Percentiles rank a stretch among this genome's conserved stretches.
phyloP scores from a whole-genome alignment of 2,113 vertebrate species.

The Perca flavescens region DNA sequence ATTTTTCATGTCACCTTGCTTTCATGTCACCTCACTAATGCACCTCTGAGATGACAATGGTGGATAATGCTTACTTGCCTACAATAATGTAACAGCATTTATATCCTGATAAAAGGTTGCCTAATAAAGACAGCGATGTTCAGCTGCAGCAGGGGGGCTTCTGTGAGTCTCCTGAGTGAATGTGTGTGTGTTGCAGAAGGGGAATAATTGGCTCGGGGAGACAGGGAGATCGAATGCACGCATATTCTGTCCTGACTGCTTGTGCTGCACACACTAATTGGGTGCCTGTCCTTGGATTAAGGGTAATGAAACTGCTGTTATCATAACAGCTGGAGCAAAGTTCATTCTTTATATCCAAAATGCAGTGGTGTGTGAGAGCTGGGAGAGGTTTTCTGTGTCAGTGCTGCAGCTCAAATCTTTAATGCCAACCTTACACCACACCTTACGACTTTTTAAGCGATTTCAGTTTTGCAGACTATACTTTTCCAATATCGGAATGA shows the following conservation, averaged over 20 bases:
- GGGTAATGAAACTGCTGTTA: constrained; percentile 74
- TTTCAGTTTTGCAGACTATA: too few species aligned
- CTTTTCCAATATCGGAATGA: too few species aligned
- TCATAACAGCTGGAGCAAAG: constrained; percentile 66
- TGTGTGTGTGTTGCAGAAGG: constrained; percentile 47
- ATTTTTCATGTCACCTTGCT: background rate
- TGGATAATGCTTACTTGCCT: constrained; percentile 25
- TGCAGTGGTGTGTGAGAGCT: constrained; percentile 46
- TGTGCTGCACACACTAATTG: constrained; percentile 80
- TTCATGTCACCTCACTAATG: constrained; percentile 29
- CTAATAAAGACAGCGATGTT: constrained; percentile 57
- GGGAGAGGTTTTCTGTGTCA: constrained; percentile 6
- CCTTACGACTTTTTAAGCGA: too few species aligned
- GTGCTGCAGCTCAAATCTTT: constrained; percentile 32
- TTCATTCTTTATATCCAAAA: constrained; percentile 74
- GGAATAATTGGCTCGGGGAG: constrained; percentile 76
- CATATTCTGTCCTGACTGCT: constrained; percentile 53
- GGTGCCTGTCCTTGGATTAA: constrained; percentile 67
- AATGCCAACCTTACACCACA: too few species aligned
- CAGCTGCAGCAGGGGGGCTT: constrained; percentile 23
- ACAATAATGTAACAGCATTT: constrained; percentile 58
- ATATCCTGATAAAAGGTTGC: constrained; percentile 52
- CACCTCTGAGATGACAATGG: constrained; percentile 26
- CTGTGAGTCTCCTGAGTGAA: constrained; percentile 52
- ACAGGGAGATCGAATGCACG: constrained; percentile 59